These are phyloP conservation scores for Ethmia dodecea DNA, from an alignment of 2,888 invertebrate species.

Conservation along the genomic window DNA sequence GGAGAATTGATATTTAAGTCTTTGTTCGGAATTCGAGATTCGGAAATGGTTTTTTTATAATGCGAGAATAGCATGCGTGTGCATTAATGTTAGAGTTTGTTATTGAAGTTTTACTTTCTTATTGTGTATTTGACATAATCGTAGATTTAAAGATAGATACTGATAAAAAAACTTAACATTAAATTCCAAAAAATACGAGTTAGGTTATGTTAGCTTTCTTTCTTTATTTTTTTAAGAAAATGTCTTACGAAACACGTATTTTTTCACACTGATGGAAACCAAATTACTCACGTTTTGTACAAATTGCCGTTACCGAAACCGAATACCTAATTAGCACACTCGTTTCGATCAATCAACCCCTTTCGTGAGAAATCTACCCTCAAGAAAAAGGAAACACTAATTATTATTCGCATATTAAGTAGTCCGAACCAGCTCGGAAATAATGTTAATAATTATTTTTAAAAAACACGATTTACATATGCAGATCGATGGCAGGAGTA, in stretches of 20 bases:
- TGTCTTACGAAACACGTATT: too few relatives aligned
- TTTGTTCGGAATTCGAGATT: conserved; percentile 44
- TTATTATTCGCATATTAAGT: conserved; percentile 74
- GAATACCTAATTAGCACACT: conserved; percentile 12
- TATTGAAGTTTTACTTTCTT: conserved; percentile 18
- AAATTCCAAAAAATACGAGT: too few relatives aligned
- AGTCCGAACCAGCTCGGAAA: conserved; percentile 36
- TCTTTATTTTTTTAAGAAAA: too few relatives aligned
- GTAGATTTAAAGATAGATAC: conserved; percentile 5
- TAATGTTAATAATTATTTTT: conserved; percentile 54
- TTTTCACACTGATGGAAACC: too few relatives aligned
- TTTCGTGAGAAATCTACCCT: conserved; percentile 59
- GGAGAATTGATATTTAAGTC: conserved; percentile 51
- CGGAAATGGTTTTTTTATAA: conserved; percentile 65
- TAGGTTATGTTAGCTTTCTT: too few relatives aligned
- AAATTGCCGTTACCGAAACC: background rate
- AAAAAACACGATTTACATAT: conserved; percentile 46
- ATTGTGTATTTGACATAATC: conserved; percentile 18
- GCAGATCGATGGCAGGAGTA: conserved; percentile 56
- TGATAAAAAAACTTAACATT: too few relatives aligned
- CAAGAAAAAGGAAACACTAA: conserved; percentile 62
- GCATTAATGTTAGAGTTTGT: conserved; percentile 39
- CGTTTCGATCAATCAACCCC: conserved; percentile 56
- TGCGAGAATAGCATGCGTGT: conserved; percentile 32
- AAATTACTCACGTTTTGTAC: too few relatives aligned